These are phyloP conservation scores for Hemicentrotus pulcherrimus DNA, from an alignment of 35 echinoderm and acorn worm species.

Conservation along the genomic window DNA sequence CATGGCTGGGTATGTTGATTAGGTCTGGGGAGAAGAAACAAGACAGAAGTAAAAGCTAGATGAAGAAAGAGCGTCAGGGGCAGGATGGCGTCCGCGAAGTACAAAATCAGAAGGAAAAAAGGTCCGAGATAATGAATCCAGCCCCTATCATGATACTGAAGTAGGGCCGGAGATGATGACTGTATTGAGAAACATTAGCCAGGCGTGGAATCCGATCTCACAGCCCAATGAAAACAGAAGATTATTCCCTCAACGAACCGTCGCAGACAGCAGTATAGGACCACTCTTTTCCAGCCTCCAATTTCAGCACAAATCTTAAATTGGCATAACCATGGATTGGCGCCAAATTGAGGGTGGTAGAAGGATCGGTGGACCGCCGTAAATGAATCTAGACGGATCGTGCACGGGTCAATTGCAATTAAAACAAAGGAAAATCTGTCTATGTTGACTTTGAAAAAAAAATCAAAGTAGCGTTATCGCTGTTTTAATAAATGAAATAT, in stretches of 20 bases:
- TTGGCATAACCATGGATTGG: not conserved
- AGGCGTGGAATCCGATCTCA: not conserved
- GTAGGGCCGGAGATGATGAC: not conserved
- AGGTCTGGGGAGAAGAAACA: not conserved
- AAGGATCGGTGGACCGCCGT: not conserved
- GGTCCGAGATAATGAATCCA: not conserved
- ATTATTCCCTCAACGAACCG: not conserved
- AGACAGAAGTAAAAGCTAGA: not conserved
- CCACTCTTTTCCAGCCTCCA: not conserved
- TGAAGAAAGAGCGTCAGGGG: not conserved
- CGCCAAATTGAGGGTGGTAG: not conserved
- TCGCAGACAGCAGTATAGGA: not conserved
- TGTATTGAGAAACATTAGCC: conserved; percentile 18
- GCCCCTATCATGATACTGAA: not conserved
- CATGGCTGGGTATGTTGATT: not conserved
- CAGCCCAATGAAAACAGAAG: not conserved
- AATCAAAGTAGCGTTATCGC: no score
- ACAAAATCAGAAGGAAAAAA: not conserved
- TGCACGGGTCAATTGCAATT: not conserved
- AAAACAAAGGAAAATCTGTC: not conserved
- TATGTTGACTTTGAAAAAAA: no score
- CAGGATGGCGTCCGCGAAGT: not conserved
- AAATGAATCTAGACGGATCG: not conserved
- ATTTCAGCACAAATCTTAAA: not conserved
- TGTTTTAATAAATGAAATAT: no score